Base-by-base conservation (phyloP, 2,113 vertebrate genomes). In the Menura novaehollandiae region DNA sequence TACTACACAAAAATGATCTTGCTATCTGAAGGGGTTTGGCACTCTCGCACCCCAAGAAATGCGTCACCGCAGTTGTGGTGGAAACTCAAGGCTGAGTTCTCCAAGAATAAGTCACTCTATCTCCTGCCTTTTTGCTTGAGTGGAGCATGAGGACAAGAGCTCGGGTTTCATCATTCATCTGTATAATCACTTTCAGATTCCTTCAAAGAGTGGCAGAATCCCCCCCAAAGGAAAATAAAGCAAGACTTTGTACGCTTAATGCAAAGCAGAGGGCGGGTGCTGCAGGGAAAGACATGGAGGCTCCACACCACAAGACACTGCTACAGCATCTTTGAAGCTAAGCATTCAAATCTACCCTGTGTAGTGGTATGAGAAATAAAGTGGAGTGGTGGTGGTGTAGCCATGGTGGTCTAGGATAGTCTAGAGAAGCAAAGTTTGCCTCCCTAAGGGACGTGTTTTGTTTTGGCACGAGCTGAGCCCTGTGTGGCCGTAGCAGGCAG, bases 171-270 rank as follows among this genome's bases (percentile, higher is more conserved):
- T 79, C 43, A 43, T 69, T 83, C 32, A 20, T 71, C 62, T 63
- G 20, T 88, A 14, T 95, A 88, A 93, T 95, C 67, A 73, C 63
- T 88, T 92, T 83, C 84, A 93, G 73, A 58, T 52, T 88, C 59
- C 44, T 83, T 82, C 83, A 89, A 51, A 89, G 73, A 20, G 5
- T 51, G 62, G 27, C 52, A 71, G 71, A 85, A 79, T 88, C 37
- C 71, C 60, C 24, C 22, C 2, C 4, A 68, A 85, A 63, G n/a
- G 18, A 46, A 95, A 86, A 73, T 67, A 73, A 85, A 92, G 35
- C 21, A 63, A 20, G 47, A 35, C 16, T 78, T 84, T 13, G 35
- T 52, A n/a, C 35, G 37, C 26, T 52, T 87, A 96, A 82, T 80
- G 69, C 37, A 91, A 92, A 89, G 59, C 68, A 88, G 83, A 85